Evolutionary conservation across 2,113 vertebrate genomes (phyloP).

Genomic region (Anhinga anhinga): DNA sequence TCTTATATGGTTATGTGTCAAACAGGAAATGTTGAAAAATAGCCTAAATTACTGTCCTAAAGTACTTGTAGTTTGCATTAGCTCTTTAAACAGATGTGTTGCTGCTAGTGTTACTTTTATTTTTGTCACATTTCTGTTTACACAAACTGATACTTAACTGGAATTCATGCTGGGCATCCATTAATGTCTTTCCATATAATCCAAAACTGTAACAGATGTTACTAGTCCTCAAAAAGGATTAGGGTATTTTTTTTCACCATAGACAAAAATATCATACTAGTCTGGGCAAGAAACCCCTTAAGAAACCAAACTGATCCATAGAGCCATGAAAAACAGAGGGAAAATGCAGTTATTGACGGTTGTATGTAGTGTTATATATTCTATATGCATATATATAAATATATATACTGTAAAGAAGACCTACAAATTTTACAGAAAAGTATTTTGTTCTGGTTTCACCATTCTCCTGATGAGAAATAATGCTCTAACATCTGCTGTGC

Average conservation of each 20-base stretch:
- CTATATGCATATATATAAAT: background rate
- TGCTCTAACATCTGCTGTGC: background rate
- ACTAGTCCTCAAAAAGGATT: constrained; percentile 13
- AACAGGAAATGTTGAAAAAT: constrained; percentile 74
- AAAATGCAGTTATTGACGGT: background rate
- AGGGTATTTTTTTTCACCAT: background rate
- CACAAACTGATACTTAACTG: constrained; percentile 76
- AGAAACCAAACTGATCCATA: background rate
- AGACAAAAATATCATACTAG: background rate
- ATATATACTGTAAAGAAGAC: background rate
- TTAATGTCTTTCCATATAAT: constrained; percentile 3
- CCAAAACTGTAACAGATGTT: constrained; percentile 6
- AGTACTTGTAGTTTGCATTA: constrained; percentile 38
- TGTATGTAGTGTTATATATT: background rate
- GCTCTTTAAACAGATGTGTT: constrained; percentile 24
- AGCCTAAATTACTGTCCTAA: constrained; percentile 68
- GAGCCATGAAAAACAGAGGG: background rate
- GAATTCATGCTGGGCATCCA: constrained; percentile 59
- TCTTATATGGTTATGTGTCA: constrained; percentile 75
- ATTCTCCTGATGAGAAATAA: constrained; percentile 23
- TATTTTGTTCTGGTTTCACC: background rate
- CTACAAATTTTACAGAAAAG: background rate
- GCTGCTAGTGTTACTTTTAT: constrained; percentile 43
- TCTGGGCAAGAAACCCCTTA: background rate
- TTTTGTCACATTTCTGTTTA: constrained; percentile 77